These are phyloP conservation scores for Muscidifurax raptorellus DNA, from an alignment of 1,140 invertebrate species.

Conservation along the genomic window DNA sequence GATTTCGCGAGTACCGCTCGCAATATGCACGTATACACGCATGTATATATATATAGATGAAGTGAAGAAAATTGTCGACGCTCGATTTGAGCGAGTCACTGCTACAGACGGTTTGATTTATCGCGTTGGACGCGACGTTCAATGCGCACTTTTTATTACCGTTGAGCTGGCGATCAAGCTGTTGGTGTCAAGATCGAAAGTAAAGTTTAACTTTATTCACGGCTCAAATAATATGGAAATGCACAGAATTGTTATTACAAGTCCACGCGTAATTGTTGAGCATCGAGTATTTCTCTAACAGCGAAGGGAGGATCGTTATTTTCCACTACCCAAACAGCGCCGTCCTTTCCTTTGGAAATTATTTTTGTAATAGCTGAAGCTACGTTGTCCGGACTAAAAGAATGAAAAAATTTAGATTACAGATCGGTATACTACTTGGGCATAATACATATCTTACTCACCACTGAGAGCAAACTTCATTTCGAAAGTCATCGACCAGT, in stretches of 20 bases:
- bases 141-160: neutral
- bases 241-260: too few relatives aligned
- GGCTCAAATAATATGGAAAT: too few relatives aligned
- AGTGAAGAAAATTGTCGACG: constrained; percentile 1
- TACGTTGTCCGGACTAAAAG: constrained; percentile 69
- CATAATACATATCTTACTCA: constrained; percentile 48
- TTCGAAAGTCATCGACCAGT: constrained; percentile 35
- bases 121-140: neutral
- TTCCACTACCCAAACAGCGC: constrained; percentile 73
- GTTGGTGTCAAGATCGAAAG: neutral
- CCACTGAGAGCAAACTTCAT: constrained; percentile 50
- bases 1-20: neutral
- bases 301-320: constrained; percentile 70
- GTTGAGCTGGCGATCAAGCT: neutral
- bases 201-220: neutral
- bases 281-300: constrained; percentile 49
- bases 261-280: too few relatives aligned
- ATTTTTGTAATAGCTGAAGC: constrained; percentile 70
- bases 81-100: neutral
- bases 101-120: neutral
- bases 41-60: neutral
- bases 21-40: neutral
- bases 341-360: constrained; percentile 70
- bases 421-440: neutral
- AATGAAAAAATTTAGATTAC: neutral